phyloP scores from a whole-genome alignment of 2,888 invertebrate species.

The Torymus tubicola region DNA sequence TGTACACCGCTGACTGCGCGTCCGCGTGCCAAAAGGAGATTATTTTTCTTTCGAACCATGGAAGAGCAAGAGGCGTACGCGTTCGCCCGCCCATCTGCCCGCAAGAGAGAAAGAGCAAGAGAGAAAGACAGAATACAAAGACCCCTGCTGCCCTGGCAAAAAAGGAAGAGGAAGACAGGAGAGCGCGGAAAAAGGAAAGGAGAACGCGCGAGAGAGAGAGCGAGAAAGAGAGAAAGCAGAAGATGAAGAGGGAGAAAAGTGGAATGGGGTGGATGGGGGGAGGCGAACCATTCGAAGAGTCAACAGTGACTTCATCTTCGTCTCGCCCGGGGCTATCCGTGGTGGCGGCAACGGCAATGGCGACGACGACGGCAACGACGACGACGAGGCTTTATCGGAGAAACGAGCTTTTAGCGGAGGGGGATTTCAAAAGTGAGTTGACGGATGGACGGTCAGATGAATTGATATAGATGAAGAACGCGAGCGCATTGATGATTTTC shows the following conservation, averaged over 20 bases:
- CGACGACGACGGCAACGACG: not conserved
- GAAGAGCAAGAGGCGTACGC: constrained; percentile 38
- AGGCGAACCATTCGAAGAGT: constrained; percentile 51
- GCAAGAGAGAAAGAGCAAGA: constrained; percentile 42
- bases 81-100: not conserved
- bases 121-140: constrained; percentile 47
- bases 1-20: not conserved
- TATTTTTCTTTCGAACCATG: constrained; percentile 56
- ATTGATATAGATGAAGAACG: constrained; percentile 55
- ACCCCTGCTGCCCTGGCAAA: constrained; percentile 11
- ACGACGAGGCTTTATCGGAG: constrained; percentile 51
- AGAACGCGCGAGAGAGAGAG: too few relatives aligned
- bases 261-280: constrained; percentile 24
- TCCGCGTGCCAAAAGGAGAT: constrained; percentile 48
- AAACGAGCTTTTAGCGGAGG: constrained; percentile 54
- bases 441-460: constrained; percentile 55
- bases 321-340: constrained; percentile 50
- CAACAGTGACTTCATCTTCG: constrained; percentile 58
- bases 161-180: constrained; percentile 47
- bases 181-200: constrained; percentile 51
- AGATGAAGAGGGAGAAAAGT: constrained; percentile 20
- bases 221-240: constrained; percentile 32
- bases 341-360: not conserved
- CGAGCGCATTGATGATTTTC: constrained; percentile 45
- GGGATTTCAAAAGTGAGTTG: constrained; percentile 54